A percentile compares a stretch with the other conserved stretches of the same genome.
Evolutionary conservation across 2,113 vertebrate genomes (phyloP).

Genomic region (Sturnira hondurensis): DNA sequence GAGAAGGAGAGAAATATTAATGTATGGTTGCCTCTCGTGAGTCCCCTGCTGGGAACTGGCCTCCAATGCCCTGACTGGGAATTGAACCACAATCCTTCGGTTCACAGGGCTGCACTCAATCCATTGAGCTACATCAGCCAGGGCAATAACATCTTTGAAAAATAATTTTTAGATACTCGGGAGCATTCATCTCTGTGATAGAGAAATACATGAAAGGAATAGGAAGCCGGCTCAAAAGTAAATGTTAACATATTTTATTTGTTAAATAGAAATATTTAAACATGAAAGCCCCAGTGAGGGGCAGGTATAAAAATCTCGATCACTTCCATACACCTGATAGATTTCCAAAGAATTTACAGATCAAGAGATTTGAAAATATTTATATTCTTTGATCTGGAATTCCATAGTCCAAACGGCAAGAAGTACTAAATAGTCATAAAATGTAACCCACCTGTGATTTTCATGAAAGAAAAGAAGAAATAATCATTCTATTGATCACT

Average conservation of each 20-base stretch:
- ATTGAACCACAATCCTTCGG: too few species aligned
- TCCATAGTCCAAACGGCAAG: not conserved
- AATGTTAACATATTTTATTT: not conserved
- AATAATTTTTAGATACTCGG: not conserved
- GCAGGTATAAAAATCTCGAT: not conserved
- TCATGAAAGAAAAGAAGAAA: not conserved
- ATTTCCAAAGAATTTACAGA: not conserved
- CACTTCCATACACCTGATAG: not conserved
- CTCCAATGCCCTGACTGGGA: too few species aligned
- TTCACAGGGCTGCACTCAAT: too few species aligned
- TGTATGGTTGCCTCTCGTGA: too few species aligned
- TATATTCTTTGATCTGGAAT: not conserved
- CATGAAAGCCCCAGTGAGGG: not conserved
- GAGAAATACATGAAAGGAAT: not conserved
- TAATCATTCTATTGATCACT: not conserved
- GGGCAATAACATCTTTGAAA: not conserved
- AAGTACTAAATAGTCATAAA: not conserved
- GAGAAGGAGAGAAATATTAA: too few species aligned
- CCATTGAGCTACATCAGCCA: too few species aligned
- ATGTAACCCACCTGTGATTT: not conserved
- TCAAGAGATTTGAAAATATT: not conserved
- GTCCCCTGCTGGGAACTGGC: too few species aligned
- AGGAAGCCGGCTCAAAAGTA: not conserved
- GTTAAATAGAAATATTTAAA: conserved; percentile 18
- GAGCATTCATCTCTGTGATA: not conserved